Percentiles rank a stretch among this genome's conserved stretches.
Conservation (phyloP, 2,113 vertebrate species). For the Edolisoma coerulescens region DNA sequence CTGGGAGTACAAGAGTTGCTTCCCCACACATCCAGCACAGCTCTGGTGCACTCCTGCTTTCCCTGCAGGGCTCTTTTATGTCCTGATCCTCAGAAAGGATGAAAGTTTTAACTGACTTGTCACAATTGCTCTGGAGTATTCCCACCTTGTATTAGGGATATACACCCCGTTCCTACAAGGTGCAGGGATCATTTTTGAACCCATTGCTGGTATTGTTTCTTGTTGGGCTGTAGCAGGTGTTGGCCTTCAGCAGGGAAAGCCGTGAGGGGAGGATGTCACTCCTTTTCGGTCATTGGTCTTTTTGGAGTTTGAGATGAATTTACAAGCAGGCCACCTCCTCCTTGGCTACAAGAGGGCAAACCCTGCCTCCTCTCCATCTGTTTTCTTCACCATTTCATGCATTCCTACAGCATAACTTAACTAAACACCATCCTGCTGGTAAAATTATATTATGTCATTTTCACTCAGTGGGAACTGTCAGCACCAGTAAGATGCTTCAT, state of each 20-base stretch:
- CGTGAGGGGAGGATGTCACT: background rate
- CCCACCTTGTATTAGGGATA: background rate
- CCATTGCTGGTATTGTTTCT: background rate
- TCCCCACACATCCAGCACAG: background rate
- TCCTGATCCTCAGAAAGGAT: background rate
- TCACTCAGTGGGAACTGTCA: conserved; percentile 48
- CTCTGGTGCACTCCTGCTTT: background rate
- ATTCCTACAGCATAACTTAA: conserved; percentile 43
- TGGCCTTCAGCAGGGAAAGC: background rate
- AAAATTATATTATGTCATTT: conserved; percentile 49
- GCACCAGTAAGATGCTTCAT: conserved; percentile 48
- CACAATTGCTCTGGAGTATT: background rate
- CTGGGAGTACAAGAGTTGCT: background rate
- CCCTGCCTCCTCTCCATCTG: background rate
- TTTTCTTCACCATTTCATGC: conserved; percentile 11
- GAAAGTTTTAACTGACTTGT: background rate
- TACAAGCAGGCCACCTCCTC: background rate
- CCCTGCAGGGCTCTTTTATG: background rate
- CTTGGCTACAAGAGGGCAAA: background rate
- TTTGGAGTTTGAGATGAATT: background rate
- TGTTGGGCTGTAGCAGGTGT: background rate
- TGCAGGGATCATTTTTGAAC: background rate
- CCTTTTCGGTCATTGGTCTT: background rate
- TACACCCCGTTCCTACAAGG: background rate
- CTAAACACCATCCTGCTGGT: conserved; percentile 36